phyloP scores from a whole-genome alignment of 2,797 vertebrate genomes.

The Amblyopsis hoosieri region DNA sequence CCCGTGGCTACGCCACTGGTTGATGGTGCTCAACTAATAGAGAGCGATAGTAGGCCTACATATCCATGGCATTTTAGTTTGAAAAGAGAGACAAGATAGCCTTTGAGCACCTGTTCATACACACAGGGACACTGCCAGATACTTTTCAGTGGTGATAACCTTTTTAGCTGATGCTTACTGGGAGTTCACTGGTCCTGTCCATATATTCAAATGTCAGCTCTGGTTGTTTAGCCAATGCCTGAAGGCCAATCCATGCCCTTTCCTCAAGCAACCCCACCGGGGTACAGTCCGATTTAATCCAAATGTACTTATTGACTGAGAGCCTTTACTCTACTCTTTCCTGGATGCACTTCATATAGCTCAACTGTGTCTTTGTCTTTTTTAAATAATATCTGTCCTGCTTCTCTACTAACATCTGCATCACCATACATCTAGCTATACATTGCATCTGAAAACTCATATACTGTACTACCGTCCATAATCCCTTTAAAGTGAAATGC shows the following conservation, averaged over 20 bases:
- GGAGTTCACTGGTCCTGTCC: constrained; percentile 45
- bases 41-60: neutral
- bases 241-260: constrained; percentile 63
- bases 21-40: too few species aligned
- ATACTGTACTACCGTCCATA: too few species aligned
- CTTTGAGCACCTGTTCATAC: constrained; percentile 12
- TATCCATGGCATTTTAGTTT: constrained; percentile 12
- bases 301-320: constrained; percentile 17
- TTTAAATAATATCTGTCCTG: constrained; percentile 9
- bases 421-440: neutral
- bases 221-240: constrained; percentile 53
- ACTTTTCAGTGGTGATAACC: constrained; percentile 5
- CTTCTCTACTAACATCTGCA: neutral
- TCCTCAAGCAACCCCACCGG: constrained; percentile 40
- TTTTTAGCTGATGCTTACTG: constrained; percentile 10
- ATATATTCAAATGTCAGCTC: constrained; percentile 67
- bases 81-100: constrained; percentile 5
- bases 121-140: constrained; percentile 8
- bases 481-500: too few species aligned
- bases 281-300: constrained; percentile 36
- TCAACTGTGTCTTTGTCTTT: constrained; percentile 23
- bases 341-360: constrained; percentile 19
- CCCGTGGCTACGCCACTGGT: too few species aligned
- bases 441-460: neutral
- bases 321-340: constrained; percentile 12